A percentile compares a stretch with the other conserved stretches of the same genome.
These are phyloP conservation scores for Drosophila oshimai DNA, from an alignment of 1,140 invertebrate genomes.

Conservation along the genomic window DNA sequence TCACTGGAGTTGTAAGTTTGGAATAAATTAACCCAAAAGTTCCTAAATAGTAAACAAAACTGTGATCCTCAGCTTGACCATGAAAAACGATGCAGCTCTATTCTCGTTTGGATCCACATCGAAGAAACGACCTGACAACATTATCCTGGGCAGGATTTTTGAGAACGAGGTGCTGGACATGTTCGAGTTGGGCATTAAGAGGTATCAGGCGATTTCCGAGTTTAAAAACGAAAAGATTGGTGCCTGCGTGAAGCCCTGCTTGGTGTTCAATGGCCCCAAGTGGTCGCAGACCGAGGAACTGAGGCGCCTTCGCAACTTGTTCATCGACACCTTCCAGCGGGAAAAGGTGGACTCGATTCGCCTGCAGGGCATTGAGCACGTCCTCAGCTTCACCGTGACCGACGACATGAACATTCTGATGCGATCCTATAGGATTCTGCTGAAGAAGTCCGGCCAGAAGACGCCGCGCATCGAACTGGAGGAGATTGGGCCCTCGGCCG, in stretches of 20 bases:
- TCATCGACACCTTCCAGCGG: conserved; percentile 96
- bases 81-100: conserved; percentile 93
- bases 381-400: conserved; percentile 92
- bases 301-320: conserved; percentile 92
- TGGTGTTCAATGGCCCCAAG: conserved; percentile 96
- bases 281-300: conserved; percentile 93
- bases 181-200: conserved; percentile 96
- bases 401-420: conserved; percentile 91
- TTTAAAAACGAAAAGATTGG: conserved; percentile 92
- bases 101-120: conserved; percentile 95
- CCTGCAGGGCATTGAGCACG: conserved; percentile 96
- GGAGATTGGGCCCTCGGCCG: conserved; percentile 92
- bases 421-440: conserved; percentile 93
- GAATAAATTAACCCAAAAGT: neutral
- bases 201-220: conserved; percentile 90
- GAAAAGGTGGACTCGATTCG: conserved; percentile 91
- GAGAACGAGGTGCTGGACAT: conserved; percentile 96
- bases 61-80: conserved; percentile 85
- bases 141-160: conserved; percentile 94
- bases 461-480: conserved; percentile 95
- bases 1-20: conserved; percentile 88
- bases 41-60: neutral
- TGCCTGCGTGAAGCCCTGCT: conserved; percentile 93
- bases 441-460: conserved; percentile 96
- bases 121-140: conserved; percentile 97